Conservation (phyloP, 2,113 vertebrate species). For the Cichladusa arquata region DNA sequence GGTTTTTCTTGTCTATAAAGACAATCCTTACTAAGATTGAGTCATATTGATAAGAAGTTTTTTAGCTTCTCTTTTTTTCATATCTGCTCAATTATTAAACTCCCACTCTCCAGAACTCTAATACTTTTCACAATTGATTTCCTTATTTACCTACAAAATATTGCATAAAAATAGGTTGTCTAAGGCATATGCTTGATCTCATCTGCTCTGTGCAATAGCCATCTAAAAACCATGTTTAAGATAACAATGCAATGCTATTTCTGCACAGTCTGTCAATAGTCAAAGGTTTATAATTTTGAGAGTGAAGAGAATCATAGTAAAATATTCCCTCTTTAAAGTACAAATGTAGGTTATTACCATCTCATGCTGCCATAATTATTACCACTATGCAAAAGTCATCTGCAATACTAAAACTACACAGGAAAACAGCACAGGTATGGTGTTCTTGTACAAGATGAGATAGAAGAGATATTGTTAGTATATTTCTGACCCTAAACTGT, state of each 20-base stretch:
- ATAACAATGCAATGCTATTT: not conserved
- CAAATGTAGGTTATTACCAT: constrained; percentile 12
- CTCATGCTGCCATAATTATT: constrained; percentile 40
- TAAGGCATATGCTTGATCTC: not conserved
- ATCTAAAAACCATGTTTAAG: not conserved
- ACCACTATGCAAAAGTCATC: not conserved
- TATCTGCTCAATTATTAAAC: not conserved
- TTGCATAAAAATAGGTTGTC: not conserved
- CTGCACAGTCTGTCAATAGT: not conserved
- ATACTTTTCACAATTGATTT: not conserved
- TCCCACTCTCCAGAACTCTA: not conserved
- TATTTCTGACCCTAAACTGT: not conserved
- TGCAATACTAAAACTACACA: constrained; percentile 7
- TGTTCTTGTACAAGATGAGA: not conserved
- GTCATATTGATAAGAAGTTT: not conserved
- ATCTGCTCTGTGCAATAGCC: not conserved
- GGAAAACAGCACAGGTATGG: not conserved
- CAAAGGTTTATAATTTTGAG: constrained; percentile 11
- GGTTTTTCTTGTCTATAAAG: not conserved
- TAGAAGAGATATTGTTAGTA: not conserved
- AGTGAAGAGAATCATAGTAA: not conserved
- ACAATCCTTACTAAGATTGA: not conserved
- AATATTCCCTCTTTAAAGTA: not conserved
- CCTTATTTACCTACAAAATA: constrained; percentile 13
- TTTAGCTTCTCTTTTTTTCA: not conserved